These are phyloP conservation scores for Synergus laeviventris DNA, from an alignment of 2,888 invertebrate species.

Conservation along the genomic window DNA sequence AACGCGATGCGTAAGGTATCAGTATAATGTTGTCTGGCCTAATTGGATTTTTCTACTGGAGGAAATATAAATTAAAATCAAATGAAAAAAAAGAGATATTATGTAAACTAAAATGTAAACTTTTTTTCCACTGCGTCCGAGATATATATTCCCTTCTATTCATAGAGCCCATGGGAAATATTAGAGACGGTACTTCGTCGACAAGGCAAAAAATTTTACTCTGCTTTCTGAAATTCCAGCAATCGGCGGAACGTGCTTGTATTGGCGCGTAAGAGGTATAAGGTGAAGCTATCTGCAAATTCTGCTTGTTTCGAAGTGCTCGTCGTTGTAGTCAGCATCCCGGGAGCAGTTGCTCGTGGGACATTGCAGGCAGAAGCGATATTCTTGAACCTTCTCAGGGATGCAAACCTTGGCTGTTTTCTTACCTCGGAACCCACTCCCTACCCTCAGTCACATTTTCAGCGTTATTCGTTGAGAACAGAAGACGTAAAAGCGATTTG, in stretches of 20 bases:
- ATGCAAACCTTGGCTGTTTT: slow-evolving; percentile 11
- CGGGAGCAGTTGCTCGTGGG: neutral
- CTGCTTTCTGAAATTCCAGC: neutral
- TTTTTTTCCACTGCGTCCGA: neutral
- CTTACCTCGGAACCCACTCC: neutral
- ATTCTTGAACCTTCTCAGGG: slow-evolving; percentile 5
- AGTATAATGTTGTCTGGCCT: too few relatives aligned
- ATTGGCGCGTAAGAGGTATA: neutral
- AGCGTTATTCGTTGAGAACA: neutral
- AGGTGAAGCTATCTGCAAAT: slow-evolving; percentile 5
- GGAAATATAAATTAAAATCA: neutral
- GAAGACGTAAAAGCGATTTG: slow-evolving; percentile 43
- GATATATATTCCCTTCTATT: neutral
- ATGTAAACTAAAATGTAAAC: too few relatives aligned
- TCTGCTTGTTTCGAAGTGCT: slow-evolving; percentile 29
- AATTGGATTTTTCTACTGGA: neutral
- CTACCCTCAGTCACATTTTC: neutral
- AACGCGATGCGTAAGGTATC: too few relatives aligned
- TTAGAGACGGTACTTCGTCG: neutral
- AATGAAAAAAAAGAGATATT: neutral
- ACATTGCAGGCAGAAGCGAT: neutral
- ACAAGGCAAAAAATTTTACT: neutral
- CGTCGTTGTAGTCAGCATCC: slow-evolving; percentile 21
- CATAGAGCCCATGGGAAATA: neutral
- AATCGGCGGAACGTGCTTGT: slow-evolving; percentile 21